A percentile compares a stretch with the other conserved stretches of the same genome.
These are phyloP conservation scores for Lottia gigantea DNA, from an alignment of 2,888 invertebrate genomes.

Conservation along the genomic window DNA sequence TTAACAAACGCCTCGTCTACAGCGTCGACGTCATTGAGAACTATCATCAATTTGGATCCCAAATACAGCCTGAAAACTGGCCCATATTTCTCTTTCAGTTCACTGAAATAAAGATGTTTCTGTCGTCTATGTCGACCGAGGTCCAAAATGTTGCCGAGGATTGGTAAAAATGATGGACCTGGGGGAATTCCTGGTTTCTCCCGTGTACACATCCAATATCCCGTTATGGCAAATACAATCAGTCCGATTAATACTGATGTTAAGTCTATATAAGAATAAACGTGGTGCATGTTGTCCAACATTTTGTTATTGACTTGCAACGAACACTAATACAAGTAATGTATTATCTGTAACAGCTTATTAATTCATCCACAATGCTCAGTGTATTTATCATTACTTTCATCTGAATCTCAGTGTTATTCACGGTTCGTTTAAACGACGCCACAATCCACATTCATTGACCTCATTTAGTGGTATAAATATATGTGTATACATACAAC, in stretches of 20 bases:
- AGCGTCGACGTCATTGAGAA: background rate
- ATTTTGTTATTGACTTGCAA: too few species aligned
- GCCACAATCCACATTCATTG: too few species aligned
- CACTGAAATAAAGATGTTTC: background rate
- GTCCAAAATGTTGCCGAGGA: background rate
- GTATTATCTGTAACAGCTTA: too few species aligned
- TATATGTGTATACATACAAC: too few species aligned
- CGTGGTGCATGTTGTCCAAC: too few species aligned
- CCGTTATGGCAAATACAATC: background rate
- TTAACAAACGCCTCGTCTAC: constrained; percentile 5
- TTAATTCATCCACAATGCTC: too few species aligned
- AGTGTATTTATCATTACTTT: too few species aligned
- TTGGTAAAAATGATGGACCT: background rate
- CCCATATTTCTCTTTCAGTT: background rate
- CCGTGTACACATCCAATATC: background rate
- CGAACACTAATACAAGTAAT: too few species aligned
- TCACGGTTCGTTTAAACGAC: too few species aligned
- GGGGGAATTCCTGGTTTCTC: background rate
- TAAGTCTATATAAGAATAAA: background rate
- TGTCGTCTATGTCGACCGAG: background rate
- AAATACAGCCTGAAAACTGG: background rate
- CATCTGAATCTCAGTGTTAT: too few species aligned
- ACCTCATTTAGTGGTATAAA: too few species aligned
- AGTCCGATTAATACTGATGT: background rate
- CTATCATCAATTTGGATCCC: background rate